Conservation (phyloP, 2,888 invertebrate genomes). For the Dryococelus australis region DNA sequence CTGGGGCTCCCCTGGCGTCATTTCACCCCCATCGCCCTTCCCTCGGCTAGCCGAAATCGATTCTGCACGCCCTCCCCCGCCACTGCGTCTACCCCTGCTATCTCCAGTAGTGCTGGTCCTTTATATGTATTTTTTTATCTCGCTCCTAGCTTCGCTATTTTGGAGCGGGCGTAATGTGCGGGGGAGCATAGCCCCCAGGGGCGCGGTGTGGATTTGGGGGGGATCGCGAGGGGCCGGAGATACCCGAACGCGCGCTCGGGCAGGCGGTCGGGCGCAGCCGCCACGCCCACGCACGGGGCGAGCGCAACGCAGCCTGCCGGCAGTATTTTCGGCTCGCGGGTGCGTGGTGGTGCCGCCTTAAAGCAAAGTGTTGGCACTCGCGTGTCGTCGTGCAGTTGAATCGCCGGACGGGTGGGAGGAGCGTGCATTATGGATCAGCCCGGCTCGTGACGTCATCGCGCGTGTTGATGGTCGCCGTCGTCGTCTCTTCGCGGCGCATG, state of each 20-base stretch:
- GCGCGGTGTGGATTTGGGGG: not conserved
- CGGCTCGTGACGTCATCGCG: not conserved
- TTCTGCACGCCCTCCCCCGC: not conserved
- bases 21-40: not conserved
- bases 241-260: not conserved
- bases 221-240: not conserved
- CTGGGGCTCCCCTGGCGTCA: not conserved
- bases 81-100: not conserved
- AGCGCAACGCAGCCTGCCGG: not conserved
- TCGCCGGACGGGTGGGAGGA: not conserved
- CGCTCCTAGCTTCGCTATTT: slow-evolving; percentile 6
- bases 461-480: not conserved
- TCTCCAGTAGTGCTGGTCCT: not conserved
- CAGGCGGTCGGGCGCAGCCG: not conserved
- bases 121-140: not conserved
- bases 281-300: not conserved
- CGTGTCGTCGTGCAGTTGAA: not conserved
- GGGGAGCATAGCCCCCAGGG: not conserved
- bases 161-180: not conserved
- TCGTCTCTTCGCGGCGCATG: no score
- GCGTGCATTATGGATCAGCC: not conserved
- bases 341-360: not conserved
- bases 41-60: slow-evolving; percentile 1
- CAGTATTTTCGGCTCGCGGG: not conserved
- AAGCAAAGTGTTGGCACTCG: not conserved